Conservation (phyloP, 2,888 invertebrate genomes). For the Myopa tessellatipennis region DNA sequence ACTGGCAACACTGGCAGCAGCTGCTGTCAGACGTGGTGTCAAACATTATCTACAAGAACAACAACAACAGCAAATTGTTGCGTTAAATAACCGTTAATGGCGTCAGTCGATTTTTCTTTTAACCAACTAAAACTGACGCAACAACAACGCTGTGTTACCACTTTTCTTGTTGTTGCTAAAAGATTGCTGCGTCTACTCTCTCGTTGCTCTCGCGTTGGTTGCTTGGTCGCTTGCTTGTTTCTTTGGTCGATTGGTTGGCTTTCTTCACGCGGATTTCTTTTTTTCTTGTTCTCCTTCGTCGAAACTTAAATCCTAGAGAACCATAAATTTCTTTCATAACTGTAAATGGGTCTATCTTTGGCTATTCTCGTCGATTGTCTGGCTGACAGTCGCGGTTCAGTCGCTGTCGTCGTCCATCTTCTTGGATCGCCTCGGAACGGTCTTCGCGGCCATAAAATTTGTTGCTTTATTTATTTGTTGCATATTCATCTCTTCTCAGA, state of each 20-base stretch:
- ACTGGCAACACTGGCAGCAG: neutral
- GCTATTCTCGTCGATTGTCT: neutral
- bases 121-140: neutral
- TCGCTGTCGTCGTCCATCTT: neutral
- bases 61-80: neutral
- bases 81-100: slow-evolving; percentile 3
- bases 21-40: neutral
- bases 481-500: neutral
- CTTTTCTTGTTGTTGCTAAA: neutral
- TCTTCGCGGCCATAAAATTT: neutral
- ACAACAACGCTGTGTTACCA: neutral
- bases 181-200: neutral
- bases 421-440: neutral
- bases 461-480: neutral
- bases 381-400: neutral
- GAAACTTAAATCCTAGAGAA: neutral
- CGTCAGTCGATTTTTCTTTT: neutral
- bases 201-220: too few species aligned
- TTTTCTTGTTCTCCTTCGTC: neutral
- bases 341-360: neutral
- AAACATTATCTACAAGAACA: neutral
- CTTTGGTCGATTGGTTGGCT: neutral
- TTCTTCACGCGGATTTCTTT: neutral
- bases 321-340: neutral
- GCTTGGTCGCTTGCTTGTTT: too few species aligned